These are phyloP conservation scores for Anoura caudifer DNA, from an alignment of 2,113 vertebrate genomes.

Conservation along the genomic window DNA sequence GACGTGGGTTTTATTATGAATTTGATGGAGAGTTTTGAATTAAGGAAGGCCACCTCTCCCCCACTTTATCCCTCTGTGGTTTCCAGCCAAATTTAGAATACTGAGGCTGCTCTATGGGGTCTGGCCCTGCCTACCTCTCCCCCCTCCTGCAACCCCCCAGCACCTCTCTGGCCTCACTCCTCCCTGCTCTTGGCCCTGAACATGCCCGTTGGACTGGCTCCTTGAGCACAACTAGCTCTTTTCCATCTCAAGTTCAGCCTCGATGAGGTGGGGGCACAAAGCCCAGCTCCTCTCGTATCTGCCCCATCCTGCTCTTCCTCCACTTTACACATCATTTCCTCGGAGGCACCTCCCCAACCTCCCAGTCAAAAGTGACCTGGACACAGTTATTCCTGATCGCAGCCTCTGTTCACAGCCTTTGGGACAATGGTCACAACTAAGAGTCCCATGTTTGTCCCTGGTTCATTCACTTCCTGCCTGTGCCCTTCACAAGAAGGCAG, in stretches of 20 bases:
- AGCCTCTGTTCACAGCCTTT: not conserved
- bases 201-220: accelerated
- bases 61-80: not conserved
- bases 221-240: not conserved
- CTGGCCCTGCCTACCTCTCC: accelerated
- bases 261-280: too few relatives aligned
- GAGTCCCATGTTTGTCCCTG: not conserved
- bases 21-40: not conserved
- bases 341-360: not conserved
- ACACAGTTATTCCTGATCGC: too few relatives aligned
- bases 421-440: not conserved
- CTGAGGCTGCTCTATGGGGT: not conserved
- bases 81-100: not conserved
- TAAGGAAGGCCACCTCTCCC: not conserved
- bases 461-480: not conserved
- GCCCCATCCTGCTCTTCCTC: not conserved
- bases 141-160: too few relatives aligned
- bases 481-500: not conserved
- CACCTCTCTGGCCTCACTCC: not conserved
- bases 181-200: not conserved
- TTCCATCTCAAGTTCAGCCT: not conserved
- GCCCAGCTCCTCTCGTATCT: accelerated
- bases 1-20: too few relatives aligned
- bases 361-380: not conserved
- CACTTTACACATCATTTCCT: not conserved